Base-by-base conservation (phyloP, 1,140 invertebrate genomes). In the Eumaeus atala region DNA sequence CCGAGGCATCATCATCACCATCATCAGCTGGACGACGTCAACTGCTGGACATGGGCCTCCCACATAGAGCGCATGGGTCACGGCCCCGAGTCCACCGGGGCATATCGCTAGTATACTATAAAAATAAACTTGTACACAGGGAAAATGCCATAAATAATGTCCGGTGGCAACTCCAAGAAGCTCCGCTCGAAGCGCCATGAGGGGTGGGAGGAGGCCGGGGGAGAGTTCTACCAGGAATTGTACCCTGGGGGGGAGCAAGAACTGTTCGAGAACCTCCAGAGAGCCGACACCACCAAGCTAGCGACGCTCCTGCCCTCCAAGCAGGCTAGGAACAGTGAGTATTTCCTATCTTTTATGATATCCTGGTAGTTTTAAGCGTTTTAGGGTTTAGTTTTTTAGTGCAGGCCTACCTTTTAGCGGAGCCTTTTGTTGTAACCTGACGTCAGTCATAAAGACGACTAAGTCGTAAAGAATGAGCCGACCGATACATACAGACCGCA, bases 171-270 rank as follows among this genome's bases (percentile, higher is more conserved):
- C 47, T 76, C 77, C 14, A 84, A 84, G 63, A 73, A 74, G 48
- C 58, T 70, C 33, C 75, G 77, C 37, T 74, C 72, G 14, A 79
- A 79, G 60, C 67, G 68, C 21, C 74, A 75, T 50, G 78, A 74
- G 55, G 87, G 93, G 4, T 95, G 94, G 94, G 94, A 95, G 87
- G 94, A 95, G 76, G 94, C 94, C 21, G 93, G 93, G 0, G 91
- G 90, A 7, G 94, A 96, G 84, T 96, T 96, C 87, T 95, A 95
- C 84, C 93, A 95, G 74, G 94, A 95, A 80, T 90, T 92, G 67
- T 96, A 95, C 84, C 93, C 94, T 1, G 92, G 90, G 0, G 91
- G 89, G 14, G 92, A 93, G 62, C 89, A 90, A 33, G 92, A 93
- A 62, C 75, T 89, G 5, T 80, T 90, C 38, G 92, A 93, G 67